Evolutionary conservation across 2,888 invertebrate species (phyloP), one percentile per base, ranked within the genome.

Genomic region (Spodoptera picta): DNA sequence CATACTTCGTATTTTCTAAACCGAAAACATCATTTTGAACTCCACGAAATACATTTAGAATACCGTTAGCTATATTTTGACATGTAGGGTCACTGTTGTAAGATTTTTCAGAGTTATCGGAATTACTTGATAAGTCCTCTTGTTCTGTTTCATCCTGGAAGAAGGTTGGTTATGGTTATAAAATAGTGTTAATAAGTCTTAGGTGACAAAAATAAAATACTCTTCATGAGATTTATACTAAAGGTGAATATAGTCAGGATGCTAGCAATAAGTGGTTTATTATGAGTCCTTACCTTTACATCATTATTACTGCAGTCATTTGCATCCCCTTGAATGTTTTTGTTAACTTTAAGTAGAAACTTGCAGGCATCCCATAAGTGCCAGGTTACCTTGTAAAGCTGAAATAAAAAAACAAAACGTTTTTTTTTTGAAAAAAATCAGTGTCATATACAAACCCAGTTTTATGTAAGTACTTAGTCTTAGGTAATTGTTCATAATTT

Each of bases 361-460:
- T 91, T 91, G 65, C 94, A 94, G 0, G 92, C 86, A 43, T 90
- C 85, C 94, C 94, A 94, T 63, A 94, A 79, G 65, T 90, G 92
- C 94, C 94, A 94, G 65, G 88, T 91, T 2, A 94, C 89, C 83
- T 92, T 90, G 69, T 89, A 93, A 45, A 79, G 86, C 94, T 94
- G 75, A 45, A 87, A 86, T 41, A 65, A 31, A 62, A 53, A 60
- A 55, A 14, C 14, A 14, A n/a, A n/a, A n/a, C n/a, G n/a, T n/a
- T 19, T 19, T 19, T 19, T 19, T 19, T 43, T 31, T 14, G 7
- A 23, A 7, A 1, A 45, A 31, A 11, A 31, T 24, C 14, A 14
- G 14, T 14, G 14, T 14, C 1, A 46, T 5, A 46, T 23, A 46
- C 19, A 46, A 46, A 46, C 46, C 6, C 7, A 10, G 5, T 11